phyloP scores from a whole-genome alignment of 2,888 invertebrate species.

The Acleris cristana region DNA sequence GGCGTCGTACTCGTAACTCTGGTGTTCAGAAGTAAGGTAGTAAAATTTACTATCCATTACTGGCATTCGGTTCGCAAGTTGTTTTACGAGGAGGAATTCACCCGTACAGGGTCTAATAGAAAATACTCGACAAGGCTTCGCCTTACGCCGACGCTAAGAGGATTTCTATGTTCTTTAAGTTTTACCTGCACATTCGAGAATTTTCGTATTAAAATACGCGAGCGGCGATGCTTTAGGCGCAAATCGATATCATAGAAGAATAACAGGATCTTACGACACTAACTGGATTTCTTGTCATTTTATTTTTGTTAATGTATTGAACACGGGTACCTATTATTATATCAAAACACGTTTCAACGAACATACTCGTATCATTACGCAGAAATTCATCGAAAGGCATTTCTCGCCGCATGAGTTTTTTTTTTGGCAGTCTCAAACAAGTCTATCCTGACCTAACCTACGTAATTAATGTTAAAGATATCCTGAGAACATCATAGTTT shows the following conservation, averaged over 20 bases:
- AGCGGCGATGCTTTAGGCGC: background rate
- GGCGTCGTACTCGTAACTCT: conserved; percentile 50
- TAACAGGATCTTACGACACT: background rate
- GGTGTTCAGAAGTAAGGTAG: conserved; percentile 54
- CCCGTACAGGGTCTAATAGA: conserved; percentile 10
- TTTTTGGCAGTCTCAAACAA: no score
- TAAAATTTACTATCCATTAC: conserved; percentile 63
- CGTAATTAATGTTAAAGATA: no score
- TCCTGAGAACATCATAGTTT: no score
- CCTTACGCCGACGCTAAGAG: conserved; percentile 19
- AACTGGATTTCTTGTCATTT: no score
- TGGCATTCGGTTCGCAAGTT: conserved; percentile 42
- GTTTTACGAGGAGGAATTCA: conserved; percentile 53
- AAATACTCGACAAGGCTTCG: conserved; percentile 19
- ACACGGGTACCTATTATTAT: no score
- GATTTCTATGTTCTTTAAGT: conserved; percentile 23
- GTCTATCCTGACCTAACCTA: no score
- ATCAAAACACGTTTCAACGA: no score
- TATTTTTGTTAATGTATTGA: no score
- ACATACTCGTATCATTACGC: no score
- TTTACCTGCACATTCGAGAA: conserved; percentile 1
- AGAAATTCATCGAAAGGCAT: no score
- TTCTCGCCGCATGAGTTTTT: no score
- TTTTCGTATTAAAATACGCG: background rate
- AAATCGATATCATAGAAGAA: background rate